Evolutionary conservation across 2,888 invertebrate genomes (phyloP).

Genomic region (Hedya salicella): DNA sequence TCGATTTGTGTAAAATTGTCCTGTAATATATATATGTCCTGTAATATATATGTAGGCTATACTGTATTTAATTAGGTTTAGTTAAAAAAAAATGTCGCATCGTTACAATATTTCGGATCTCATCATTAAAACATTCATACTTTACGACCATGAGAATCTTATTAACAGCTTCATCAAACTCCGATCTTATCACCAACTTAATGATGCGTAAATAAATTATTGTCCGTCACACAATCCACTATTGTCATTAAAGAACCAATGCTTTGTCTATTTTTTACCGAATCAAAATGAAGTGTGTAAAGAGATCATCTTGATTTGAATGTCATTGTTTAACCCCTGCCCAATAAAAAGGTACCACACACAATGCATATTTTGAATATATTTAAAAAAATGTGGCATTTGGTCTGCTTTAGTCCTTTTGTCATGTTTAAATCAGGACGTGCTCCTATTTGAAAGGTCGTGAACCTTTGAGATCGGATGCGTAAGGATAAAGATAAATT

Average conservation of each 20-base stretch:
- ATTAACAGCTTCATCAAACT: constrained; percentile 55
- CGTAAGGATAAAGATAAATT: constrained; percentile 63
- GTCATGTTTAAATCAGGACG: constrained; percentile 55
- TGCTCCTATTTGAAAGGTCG: constrained; percentile 61
- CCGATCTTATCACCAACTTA: constrained; percentile 72
- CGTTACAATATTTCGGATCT: neutral
- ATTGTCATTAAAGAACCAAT: constrained; percentile 60
- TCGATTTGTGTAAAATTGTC: no score
- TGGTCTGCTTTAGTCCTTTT: constrained; percentile 56
- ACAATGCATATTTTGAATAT: constrained; percentile 82
- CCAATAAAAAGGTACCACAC: constrained; percentile 65
- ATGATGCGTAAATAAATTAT: constrained; percentile 75
- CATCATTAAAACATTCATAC: constrained; percentile 22
- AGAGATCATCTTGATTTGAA: constrained; percentile 64
- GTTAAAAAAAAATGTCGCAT: constrained; percentile 3
- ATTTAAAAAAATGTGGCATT: constrained; percentile 75
- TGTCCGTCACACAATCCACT: constrained; percentile 60
- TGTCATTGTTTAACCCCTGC: constrained; percentile 71
- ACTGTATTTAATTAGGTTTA: no score
- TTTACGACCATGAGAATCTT: constrained; percentile 49
- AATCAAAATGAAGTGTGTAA: constrained; percentile 54
- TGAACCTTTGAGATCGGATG: constrained; percentile 61
- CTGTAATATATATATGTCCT: no score
- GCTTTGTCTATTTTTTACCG: constrained; percentile 56
- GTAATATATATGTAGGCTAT: no score